These are phyloP conservation scores for Papilio helenus DNA, from an alignment of 1,140 invertebrate genomes.

Conservation along the genomic window DNA sequence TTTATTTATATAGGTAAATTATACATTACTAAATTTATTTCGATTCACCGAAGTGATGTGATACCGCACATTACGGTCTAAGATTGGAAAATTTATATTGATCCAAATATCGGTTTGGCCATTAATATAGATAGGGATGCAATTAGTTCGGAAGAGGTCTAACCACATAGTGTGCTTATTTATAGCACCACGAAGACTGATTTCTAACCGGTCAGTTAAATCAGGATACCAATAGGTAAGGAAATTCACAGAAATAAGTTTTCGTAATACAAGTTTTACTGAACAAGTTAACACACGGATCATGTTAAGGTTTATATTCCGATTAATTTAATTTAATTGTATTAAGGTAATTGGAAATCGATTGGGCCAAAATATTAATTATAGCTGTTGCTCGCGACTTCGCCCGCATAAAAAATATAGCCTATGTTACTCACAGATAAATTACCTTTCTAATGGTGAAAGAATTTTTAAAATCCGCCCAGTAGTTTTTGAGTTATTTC, in stretches of 20 bases:
- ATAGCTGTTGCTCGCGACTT: too few species aligned
- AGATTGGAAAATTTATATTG: conserved; percentile 75
- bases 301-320: too few species aligned
- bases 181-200: conserved; percentile 63
- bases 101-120: conserved; percentile 66
- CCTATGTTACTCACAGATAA: too few species aligned
- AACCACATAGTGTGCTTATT: conserved; percentile 72
- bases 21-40: not conserved
- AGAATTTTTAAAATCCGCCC: too few species aligned
- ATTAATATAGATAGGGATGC: conserved; percentile 76
- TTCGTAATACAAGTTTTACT: not conserved
- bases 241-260: not conserved
- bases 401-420: too few species aligned
- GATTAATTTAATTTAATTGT: too few species aligned
- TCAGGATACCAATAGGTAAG: conserved; percentile 42
- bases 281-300: too few species aligned
- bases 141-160: conserved; percentile 72
- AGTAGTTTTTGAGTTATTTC: too few species aligned
- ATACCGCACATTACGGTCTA: conserved; percentile 67
- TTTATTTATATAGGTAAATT: not conserved
- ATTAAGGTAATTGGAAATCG: not conserved
- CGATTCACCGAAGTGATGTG: conserved; percentile 60
- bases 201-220: conserved; percentile 66
- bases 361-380: too few species aligned
- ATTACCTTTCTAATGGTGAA: too few species aligned